Percentiles rank a stretch among this genome's conserved stretches.
phyloP scores from a whole-genome alignment of 1,140 invertebrate species.

The Subanguina moxae region DNA sequence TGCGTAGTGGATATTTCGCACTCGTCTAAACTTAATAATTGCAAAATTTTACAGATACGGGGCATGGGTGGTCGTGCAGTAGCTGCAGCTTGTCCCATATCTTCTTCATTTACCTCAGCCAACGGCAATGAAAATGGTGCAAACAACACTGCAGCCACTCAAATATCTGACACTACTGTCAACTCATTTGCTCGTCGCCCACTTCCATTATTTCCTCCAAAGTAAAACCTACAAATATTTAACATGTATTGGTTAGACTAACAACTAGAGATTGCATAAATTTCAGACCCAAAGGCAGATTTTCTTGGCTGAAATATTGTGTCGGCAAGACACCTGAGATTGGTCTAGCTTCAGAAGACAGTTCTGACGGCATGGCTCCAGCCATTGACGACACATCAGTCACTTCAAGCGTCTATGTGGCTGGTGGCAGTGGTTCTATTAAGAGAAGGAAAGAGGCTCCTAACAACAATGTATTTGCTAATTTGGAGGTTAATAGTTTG shows the following conservation, averaged over 20 bases:
- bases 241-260: no score
- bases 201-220: no score
- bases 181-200: no score
- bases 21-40: no score
- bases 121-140: no score
- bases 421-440: background rate
- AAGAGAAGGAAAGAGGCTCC: slow-evolving; percentile 3
- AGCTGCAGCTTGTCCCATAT: background rate
- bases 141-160: no score
- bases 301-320: slow-evolving; percentile 33
- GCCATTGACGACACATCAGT: slow-evolving; percentile 18
- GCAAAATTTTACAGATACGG: background rate
- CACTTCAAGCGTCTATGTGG: slow-evolving; percentile 17
- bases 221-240: no score
- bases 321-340: slow-evolving; percentile 33
- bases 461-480: background rate
- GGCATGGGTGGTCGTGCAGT: background rate
- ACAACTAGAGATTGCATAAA: background rate
- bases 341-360: slow-evolving; percentile 24
- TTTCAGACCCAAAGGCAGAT: slow-evolving; percentile 18
- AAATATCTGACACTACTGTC: no score
- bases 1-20: no score
- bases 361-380: slow-evolving; percentile 17
- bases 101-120: background rate
- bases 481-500: background rate